Evolutionary conservation across 2,797 vertebrate species (phyloP), one percentile per base, ranked within the genome.

Genomic region (Echeneis naucrates): DNA sequence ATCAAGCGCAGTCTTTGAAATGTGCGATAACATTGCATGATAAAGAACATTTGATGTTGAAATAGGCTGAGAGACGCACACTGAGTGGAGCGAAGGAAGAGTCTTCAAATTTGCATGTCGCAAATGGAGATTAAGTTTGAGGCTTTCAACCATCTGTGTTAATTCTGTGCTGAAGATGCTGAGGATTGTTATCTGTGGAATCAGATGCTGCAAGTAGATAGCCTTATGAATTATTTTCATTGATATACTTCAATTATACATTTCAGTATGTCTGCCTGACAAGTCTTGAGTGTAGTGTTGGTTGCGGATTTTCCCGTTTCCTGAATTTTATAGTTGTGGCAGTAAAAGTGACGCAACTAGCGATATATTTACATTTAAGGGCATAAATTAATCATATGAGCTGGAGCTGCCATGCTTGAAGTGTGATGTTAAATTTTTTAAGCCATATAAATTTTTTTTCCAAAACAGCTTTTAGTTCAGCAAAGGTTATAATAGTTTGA

Each of bases 21-120:
- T 75, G 65, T 72, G 70, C 81, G 81, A 89, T 87, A 72, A 67
- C 60, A 60, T 70, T 55, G 59, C 56, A 47, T 6, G 72, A 90
- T 86, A 87, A 73, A 72, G 42, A 78, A 72, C 66, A 84, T 90
- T 75, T 89, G 75, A 88, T 86, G 78, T 80, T 80, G 75, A 87
- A 84, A 85, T 73, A 78, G 60, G 75, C 62, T 83, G 75, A 76
- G 80, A 77, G 84, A 68, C 67, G 48, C 70, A 74, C 47, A 33
- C 50, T 40, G 71, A 81, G 75, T 52, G 70, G 75, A 35, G 74
- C 52, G 71, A 44, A 83, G 64, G 65, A 67, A 68, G 68, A 75
- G 67, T 56, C 68, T 84, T 80, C 26, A 70, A 47, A 87, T 89
- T 80, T 88, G 75, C 81, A 84, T 87, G 76, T 74, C 47, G 19